Evolutionary conservation across 2,888 invertebrate genomes (phyloP), one percentile per base, ranked within the genome.

Genomic region (Dioctria rufipes): DNA sequence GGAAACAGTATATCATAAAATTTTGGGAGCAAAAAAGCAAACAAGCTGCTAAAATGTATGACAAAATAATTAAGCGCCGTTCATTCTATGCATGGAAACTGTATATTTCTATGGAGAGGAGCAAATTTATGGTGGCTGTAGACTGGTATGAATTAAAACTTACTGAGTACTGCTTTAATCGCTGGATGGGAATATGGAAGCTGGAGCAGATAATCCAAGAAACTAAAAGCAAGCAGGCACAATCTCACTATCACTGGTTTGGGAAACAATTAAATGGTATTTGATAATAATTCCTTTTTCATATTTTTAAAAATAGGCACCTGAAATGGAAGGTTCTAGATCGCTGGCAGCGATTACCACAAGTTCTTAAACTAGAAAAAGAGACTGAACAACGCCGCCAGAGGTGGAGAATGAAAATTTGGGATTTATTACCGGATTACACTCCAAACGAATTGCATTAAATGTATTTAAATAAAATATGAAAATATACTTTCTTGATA

Each of bases 381-480:
- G 92, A 93, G 83, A 93, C 93, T 83, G 94, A 94, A 84, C 90
- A 91, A 79, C 91, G 93, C 67, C 93, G 93, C 85, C 90, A 91
- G 83, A 92, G 92, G 85, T 94, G 94, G 94, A 90, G 94, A 69
- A 90, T 92, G 86, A 94, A 93, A 88, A 94, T 94, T 9, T 91
- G 93, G 89, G 92, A 93, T 88, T 91, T 94, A 63, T 89, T 94
- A 78, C 94, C 94, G 0, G 94, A 94, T 86, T 94, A 93, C 85
- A 89, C 89, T 73, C 94, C 94, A 2, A 85, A 84, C 82, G 80
- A 25, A 1, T 25, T 25, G 25, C 25, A 25, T 25, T 25, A 25
- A 25, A 25, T 25, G 25, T 25, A 25, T 25, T 25, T 25, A 25
- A 25, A 25, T 25, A 25, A 25, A 25, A 25, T n/a, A n/a, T n/a